Percentiles rank a stretch among this genome's conserved stretches.
Conservation (phyloP, 2,888 invertebrate species). For the Minunthozetes semirufus region DNA sequence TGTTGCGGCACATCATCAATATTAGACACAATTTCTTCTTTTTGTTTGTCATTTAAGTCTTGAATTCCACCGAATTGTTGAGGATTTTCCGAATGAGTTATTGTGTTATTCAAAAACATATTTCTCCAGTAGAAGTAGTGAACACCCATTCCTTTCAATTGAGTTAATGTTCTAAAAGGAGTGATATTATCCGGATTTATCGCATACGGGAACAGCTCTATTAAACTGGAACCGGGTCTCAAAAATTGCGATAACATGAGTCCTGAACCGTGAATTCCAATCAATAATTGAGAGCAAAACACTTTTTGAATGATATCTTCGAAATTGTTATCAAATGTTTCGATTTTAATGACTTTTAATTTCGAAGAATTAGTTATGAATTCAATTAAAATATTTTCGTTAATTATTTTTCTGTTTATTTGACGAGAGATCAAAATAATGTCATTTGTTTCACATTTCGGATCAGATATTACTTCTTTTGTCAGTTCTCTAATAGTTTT, state of each 20-base stretch:
- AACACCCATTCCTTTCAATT: constrained; percentile 46
- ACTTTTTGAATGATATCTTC: constrained; percentile 44
- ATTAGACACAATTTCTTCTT: constrained; percentile 19
- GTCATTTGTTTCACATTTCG: constrained; percentile 38
- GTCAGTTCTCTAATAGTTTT: constrained; percentile 10
- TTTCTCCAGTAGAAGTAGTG: constrained; percentile 51
- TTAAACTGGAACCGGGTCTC: constrained; percentile 46
- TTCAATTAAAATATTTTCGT: constrained; percentile 49
- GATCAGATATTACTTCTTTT: neutral
- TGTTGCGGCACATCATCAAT: constrained; percentile 47
- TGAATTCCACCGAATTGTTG: constrained; percentile 49
- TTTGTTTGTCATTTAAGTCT: constrained; percentile 46
- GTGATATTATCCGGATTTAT: constrained; percentile 50
- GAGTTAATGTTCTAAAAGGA: constrained; percentile 49
- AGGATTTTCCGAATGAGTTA: constrained; percentile 48
- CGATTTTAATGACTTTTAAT: constrained; percentile 26
- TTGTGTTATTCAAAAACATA: constrained; percentile 45
- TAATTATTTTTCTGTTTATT: constrained; percentile 50
- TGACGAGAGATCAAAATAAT: constrained; percentile 47
- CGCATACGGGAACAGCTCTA: constrained; percentile 54
- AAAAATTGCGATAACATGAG: constrained; percentile 50
- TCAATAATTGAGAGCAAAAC: constrained; percentile 44
- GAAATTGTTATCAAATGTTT: constrained; percentile 43
- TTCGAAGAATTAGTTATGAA: constrained; percentile 42
- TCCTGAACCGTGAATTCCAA: constrained; percentile 52